phyloP scores from a whole-genome alignment of 2,888 invertebrate genomes.

The Spilarctia lutea region DNA sequence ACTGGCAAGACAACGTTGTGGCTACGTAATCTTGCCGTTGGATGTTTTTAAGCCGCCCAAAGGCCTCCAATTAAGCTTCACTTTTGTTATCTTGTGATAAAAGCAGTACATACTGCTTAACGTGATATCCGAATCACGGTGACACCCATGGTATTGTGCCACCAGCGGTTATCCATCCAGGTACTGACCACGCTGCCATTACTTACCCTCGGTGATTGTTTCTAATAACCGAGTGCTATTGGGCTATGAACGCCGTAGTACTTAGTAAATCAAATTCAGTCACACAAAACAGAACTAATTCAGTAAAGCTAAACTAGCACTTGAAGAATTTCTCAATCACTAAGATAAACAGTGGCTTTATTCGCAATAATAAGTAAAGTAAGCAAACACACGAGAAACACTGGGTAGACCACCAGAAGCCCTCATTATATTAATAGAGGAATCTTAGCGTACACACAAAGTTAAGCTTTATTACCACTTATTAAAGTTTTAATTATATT shows the following conservation, averaged over 20 bases:
- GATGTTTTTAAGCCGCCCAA: too few relatives aligned
- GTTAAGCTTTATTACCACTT: slow-evolving; percentile 46
- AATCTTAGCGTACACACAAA: slow-evolving; percentile 47
- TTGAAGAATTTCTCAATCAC: slow-evolving; percentile 59
- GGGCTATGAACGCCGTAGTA: neutral
- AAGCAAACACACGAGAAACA: slow-evolving; percentile 81
- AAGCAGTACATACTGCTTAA: too few relatives aligned
- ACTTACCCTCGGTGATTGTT: too few relatives aligned
- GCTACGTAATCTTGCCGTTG: too few relatives aligned
- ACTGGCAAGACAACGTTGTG: too few relatives aligned
- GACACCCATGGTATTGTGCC: too few relatives aligned
- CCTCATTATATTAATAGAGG: slow-evolving; percentile 83
- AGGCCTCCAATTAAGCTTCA: too few relatives aligned
- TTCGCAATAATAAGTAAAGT: slow-evolving; percentile 80
- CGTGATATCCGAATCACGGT: too few relatives aligned
- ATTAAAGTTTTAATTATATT: slow-evolving; percentile 54
- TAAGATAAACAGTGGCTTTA: slow-evolving; percentile 77
- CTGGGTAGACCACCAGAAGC: slow-evolving; percentile 78
- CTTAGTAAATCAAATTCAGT: neutral
- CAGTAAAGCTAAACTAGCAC: slow-evolving; percentile 49
- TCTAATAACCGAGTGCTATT: too few relatives aligned
- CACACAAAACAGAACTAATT: slow-evolving; percentile 21
- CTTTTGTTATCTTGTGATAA: too few relatives aligned
- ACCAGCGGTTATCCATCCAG: too few relatives aligned
- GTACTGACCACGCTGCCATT: too few relatives aligned